A percentile compares a stretch with the other conserved stretches of the same genome.
These are phyloP conservation scores for Protobothrops mucrosquamatus DNA, from an alignment of 2,113 vertebrate genomes.

Conservation along the genomic window DNA sequence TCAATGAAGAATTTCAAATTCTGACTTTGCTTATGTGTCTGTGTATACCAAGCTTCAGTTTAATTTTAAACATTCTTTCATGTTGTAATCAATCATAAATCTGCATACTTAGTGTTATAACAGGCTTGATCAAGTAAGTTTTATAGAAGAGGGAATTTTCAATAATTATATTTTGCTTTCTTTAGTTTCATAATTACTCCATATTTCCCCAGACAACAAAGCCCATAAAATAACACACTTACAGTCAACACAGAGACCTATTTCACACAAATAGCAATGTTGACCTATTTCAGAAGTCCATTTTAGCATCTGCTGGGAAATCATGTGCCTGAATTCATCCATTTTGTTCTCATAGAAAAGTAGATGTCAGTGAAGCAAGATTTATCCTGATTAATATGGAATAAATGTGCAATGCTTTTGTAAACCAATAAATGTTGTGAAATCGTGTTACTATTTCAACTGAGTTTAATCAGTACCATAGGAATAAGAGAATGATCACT, in stretches of 20 bases:
- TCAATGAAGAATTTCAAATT: not conserved
- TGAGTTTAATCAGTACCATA: not conserved
- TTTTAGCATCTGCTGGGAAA: not conserved
- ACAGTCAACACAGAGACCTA: not conserved
- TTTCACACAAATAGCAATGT: not conserved
- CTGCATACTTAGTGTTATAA: not conserved
- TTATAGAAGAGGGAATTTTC: constrained; percentile 8
- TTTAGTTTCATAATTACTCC: not conserved
- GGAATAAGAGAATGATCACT: not conserved
- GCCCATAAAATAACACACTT: not conserved
- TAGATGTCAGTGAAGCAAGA: not conserved
- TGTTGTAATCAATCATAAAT: not conserved
- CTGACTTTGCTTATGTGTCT: not conserved
- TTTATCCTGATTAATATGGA: not conserved
- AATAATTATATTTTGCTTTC: constrained; percentile 1
- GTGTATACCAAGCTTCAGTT: not conserved
- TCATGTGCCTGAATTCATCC: not conserved
- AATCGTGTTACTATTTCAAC: not conserved
- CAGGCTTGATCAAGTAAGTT: constrained; percentile 10
- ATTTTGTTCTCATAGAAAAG: not conserved
- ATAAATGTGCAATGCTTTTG: not conserved
- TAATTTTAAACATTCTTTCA: not conserved
- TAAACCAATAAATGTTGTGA: not conserved
- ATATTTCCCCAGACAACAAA: not conserved
- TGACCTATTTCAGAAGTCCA: not conserved